Base-by-base conservation (phyloP, 2,113 vertebrate species). In the Gymnobelideus leadbeateri region DNA sequence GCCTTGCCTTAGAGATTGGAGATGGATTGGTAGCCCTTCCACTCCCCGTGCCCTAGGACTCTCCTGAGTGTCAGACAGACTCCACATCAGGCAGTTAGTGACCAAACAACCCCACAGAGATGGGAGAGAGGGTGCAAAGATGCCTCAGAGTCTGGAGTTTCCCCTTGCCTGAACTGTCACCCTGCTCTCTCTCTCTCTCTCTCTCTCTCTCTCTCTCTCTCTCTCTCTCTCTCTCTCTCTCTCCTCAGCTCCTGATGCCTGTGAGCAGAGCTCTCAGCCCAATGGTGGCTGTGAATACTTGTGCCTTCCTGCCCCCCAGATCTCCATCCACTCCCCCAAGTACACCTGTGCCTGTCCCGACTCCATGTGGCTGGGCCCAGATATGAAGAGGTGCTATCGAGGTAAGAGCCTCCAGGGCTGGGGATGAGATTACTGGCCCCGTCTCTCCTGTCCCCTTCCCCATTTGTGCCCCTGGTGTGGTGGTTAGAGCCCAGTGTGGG, bases 251-350 rank as follows among this genome's bases (percentile, higher is more conserved):
- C 99, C 99, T 6, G 99, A 99, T 94, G 99, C 98, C 96, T 99
- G 99, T 55, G 99, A 99, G 97, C 98, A 99, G 98, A 99, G 99
- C 24, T 98, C 98, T 91, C 98, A 99, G 43, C 99, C 99, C 24
- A 99, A 99, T 0, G 99, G 99, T 3, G 99, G 99, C 96, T 99
- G 99, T 92, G 99, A 99, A 95, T 99, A 99, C 97, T 98, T 99
- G 94, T 99, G 99, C 98, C 99, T 99, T 93, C 99, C 99, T 96
- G 99, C 99, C 51, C 99, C 99, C 49, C 99, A 99, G 98, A 99
- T 99, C 98, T 99, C 99, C 25, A 98, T 99, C 94, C 99, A 99
- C 94, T 99, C 99, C 49, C 99, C 99, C 91, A 99, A 99, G 97
- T 99, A 99, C 95, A 99, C 99, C 0, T 99, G 99, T 94, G 99